Evolutionary conservation across 2,888 invertebrate species (phyloP).

Genomic region (Stenolophus ochropezus): DNA sequence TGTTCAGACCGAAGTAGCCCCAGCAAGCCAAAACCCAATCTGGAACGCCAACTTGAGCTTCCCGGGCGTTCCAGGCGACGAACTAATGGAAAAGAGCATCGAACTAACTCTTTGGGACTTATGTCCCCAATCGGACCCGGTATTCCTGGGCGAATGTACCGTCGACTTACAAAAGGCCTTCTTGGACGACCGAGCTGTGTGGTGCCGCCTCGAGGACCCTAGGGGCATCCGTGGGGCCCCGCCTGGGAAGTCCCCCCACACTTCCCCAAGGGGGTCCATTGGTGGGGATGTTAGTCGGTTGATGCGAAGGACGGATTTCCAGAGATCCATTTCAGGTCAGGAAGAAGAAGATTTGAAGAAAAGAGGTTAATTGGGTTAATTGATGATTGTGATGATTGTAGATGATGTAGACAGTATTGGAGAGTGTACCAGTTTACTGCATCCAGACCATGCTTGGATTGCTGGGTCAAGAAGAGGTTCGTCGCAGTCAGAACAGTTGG

Average conservation of each 20-base stretch:
- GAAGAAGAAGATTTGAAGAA: neutral
- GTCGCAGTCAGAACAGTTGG: conserved; percentile 91
- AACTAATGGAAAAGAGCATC: conserved; percentile 85
- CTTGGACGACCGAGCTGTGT: conserved; percentile 90
- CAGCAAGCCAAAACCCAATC: conserved; percentile 90
- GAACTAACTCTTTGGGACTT: conserved; percentile 94
- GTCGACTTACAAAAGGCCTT: conserved; percentile 89
- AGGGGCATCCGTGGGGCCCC: conserved; percentile 77
- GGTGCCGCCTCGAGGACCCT: conserved; percentile 92
- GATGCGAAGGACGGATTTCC: conserved; percentile 82
- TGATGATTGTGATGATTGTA: neutral
- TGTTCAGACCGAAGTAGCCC: conserved; percentile 89
- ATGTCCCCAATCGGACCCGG: conserved; percentile 87
- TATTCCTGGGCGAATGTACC: conserved; percentile 87
- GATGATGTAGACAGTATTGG: conserved; percentile 85
- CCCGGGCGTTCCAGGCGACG: conserved; percentile 85
- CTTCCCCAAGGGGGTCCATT: conserved; percentile 87
- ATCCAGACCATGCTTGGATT: conserved; percentile 90
- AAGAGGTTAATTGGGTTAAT: too few relatives aligned
- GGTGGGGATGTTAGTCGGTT: conserved; percentile 79
- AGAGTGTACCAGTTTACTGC: conserved; percentile 84
- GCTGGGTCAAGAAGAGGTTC: conserved; percentile 86
- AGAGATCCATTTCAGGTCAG: conserved; percentile 82
- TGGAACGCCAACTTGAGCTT: conserved; percentile 95
- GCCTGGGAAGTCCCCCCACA: conserved; percentile 81